Conservation (phyloP, 2,888 invertebrate genomes). For the Drosophila subquinaria region DNA sequence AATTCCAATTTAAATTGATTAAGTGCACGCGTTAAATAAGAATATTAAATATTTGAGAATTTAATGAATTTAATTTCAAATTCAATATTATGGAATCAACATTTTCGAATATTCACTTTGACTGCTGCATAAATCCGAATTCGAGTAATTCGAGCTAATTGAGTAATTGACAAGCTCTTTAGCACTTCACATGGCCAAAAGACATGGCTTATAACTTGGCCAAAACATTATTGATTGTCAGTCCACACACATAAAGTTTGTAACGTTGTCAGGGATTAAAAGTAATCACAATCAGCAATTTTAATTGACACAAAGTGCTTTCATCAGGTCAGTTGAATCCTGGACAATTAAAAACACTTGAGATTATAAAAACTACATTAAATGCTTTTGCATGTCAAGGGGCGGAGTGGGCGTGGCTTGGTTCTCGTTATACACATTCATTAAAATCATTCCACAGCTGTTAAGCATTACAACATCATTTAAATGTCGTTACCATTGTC, state of each 20-base stretch:
- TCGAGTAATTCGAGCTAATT: conserved; percentile 30
- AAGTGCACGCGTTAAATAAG: neutral
- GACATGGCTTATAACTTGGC: conserved; percentile 37
- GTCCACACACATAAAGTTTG: conserved; percentile 1
- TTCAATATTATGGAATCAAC: conserved; percentile 41
- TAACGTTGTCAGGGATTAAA: conserved; percentile 38
- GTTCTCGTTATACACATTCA: conserved; percentile 38
- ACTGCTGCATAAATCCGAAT: conserved; percentile 38
- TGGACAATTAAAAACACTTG: conserved; percentile 54
- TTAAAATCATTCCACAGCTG: conserved; percentile 55
- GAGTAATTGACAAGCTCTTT: conserved; percentile 40
- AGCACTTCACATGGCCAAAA: conserved; percentile 1
- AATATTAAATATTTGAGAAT: conserved; percentile 29
- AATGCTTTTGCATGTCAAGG: conserved; percentile 43
- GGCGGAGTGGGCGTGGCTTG: conserved; percentile 5
- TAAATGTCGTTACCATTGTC: conserved; percentile 7
- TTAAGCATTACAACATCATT: conserved; percentile 24
- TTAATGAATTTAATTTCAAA: conserved; percentile 12
- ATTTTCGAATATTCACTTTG: conserved; percentile 17
- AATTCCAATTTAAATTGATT: conserved; percentile 15
- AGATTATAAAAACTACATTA: conserved; percentile 68
- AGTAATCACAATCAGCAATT: conserved; percentile 41
- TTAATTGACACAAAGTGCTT: conserved; percentile 49
- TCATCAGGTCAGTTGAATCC: conserved; percentile 14
- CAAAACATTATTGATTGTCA: conserved; percentile 41